phyloP scores from a whole-genome alignment of 2,888 invertebrate genomes.

The Saturnia japonica region DNA sequence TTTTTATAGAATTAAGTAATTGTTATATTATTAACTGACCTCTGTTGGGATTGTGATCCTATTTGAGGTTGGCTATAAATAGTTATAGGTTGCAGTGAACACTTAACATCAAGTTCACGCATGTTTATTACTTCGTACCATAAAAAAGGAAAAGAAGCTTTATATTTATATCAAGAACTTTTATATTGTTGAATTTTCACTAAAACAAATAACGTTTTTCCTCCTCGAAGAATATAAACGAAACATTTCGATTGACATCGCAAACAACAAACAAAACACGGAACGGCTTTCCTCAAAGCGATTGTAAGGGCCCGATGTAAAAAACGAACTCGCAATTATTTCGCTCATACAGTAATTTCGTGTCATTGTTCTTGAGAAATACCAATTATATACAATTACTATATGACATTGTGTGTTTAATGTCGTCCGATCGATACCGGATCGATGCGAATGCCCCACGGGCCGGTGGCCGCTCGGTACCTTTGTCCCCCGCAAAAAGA shows the following conservation, averaged over 20 bases:
- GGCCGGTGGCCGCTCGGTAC: constrained; percentile 49
- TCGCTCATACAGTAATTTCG: constrained; percentile 76
- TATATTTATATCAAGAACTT: background rate
- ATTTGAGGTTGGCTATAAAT: background rate
- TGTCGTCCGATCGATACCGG: constrained; percentile 71
- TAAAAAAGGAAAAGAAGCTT: too few species aligned
- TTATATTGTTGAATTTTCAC: constrained; percentile 8
- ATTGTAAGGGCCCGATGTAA: constrained; percentile 34
- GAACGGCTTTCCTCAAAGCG: constrained; percentile 70
- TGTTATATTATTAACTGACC: too few species aligned
- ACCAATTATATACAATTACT: constrained; percentile 82
- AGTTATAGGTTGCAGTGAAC: too few species aligned
- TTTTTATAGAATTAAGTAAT: too few species aligned
- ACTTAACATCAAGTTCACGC: too few species aligned
- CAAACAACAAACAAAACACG: constrained; percentile 50
- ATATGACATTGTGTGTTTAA: constrained; percentile 75
- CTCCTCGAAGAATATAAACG: constrained; percentile 15
- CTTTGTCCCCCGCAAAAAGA: constrained; percentile 59
- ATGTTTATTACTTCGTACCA: background rate
- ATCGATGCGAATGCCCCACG: constrained; percentile 66
- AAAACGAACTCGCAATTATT: constrained; percentile 74
- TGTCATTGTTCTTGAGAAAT: constrained; percentile 80
- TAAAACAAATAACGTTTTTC: constrained; percentile 26
- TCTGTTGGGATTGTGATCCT: too few species aligned
- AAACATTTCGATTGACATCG: constrained; percentile 43